Evolutionary conservation across 2,113 vertebrate genomes (phyloP).

Genomic region (Chloropsis cyanopogon): DNA sequence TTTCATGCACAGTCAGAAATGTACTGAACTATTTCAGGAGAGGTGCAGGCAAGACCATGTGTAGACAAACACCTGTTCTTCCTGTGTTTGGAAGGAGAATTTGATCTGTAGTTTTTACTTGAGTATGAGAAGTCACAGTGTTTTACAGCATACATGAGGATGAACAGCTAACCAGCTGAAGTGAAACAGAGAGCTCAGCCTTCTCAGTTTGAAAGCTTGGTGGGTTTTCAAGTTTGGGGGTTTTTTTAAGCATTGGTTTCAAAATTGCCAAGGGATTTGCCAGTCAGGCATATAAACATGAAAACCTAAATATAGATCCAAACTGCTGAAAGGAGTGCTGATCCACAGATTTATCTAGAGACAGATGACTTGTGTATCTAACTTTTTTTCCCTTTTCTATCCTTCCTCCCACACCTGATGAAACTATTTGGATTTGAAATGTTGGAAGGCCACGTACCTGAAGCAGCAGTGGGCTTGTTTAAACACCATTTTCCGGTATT

Average conservation of each 20-base stretch:
- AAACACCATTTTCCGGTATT: conserved; percentile 20
- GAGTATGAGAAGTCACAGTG: not conserved
- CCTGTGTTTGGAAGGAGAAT: not conserved
- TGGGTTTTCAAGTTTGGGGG: not conserved
- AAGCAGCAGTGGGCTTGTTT: conserved; percentile 1
- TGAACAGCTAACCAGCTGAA: not conserved
- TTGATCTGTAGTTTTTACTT: not conserved
- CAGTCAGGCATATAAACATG: not conserved
- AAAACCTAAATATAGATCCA: not conserved
- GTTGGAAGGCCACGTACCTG: conserved; percentile 1
- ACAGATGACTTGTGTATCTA: not conserved
- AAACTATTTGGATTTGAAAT: conserved; percentile 21
- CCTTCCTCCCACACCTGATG: not conserved
- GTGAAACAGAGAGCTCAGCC: not conserved
- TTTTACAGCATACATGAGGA: not conserved
- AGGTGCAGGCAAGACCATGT: not conserved
- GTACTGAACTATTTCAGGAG: not conserved
- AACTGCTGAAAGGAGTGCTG: not conserved
- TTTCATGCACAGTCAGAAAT: not conserved
- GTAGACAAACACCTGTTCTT: not conserved
- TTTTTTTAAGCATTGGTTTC: not conserved
- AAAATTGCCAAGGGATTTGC: not conserved
- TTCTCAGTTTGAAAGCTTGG: not conserved
- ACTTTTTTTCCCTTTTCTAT: not conserved
- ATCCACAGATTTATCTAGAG: not conserved